These are phyloP conservation scores for Jaculus jaculus DNA, from an alignment of 2,113 vertebrate species.

Conservation along the genomic window DNA sequence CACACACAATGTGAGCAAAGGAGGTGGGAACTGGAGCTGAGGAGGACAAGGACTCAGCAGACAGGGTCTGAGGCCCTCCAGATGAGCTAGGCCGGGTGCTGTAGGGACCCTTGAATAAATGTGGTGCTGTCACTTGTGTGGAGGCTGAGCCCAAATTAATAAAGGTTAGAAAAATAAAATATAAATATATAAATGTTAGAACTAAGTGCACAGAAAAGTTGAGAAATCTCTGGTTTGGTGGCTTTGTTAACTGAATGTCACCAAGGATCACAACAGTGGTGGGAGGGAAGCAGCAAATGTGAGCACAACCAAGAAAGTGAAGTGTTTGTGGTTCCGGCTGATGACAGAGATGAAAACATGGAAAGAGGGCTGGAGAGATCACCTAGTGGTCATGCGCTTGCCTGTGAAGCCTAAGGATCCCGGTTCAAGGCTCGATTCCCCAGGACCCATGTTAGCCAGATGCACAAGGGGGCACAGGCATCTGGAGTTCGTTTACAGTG, in stretches of 20 bases:
- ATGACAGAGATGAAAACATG: not conserved
- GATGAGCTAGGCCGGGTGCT: not conserved
- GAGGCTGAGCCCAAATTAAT: not conserved
- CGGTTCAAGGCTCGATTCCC: no score
- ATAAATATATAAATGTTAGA: not conserved
- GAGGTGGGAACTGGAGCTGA: not conserved
- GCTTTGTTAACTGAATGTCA: not conserved
- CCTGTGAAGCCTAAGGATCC: no score
- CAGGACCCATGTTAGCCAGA: no score
- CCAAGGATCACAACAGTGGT: not conserved
- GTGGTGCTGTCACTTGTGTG: not conserved
- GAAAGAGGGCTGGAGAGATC: no score
- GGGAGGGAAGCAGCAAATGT: not conserved
- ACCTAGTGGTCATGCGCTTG: no score
- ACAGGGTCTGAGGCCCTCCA: not conserved
- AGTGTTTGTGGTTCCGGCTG: not conserved
- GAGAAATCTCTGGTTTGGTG: not conserved
- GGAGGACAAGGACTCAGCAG: not conserved
- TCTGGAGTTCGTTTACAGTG: no score
- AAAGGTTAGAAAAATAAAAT: not conserved
- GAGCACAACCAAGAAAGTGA: not conserved
- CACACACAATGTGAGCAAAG: not conserved
- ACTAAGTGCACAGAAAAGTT: not conserved
- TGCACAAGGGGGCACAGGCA: no score
- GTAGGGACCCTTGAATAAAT: no score